Conservation (phyloP, 2,113 vertebrate species). For the Oophaga pumilio region DNA sequence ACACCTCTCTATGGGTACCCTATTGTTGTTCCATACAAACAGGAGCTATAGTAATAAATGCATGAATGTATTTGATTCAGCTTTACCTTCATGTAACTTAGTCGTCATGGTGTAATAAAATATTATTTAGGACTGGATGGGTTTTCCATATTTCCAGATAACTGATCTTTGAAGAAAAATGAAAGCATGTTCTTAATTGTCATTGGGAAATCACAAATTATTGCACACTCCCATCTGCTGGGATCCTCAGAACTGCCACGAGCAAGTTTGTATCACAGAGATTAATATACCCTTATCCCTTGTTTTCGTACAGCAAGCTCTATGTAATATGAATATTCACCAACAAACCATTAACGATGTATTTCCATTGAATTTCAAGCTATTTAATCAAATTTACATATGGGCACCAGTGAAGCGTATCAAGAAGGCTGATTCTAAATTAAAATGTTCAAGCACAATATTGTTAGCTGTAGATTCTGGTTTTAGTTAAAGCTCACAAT, state of each 20-base stretch:
- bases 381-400: conserved; percentile 31
- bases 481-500: neutral
- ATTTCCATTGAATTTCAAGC: conserved; percentile 20
- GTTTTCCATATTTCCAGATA: neutral
- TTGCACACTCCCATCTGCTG: neutral
- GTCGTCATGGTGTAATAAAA: neutral
- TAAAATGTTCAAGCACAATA: neutral
- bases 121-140: neutral
- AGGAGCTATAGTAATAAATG: too few relatives aligned
- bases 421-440: neutral
- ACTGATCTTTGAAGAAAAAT: neutral
- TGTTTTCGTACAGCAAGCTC: neutral
- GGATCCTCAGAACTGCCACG: neutral
- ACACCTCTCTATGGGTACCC: too few relatives aligned
- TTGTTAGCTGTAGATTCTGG: neutral
- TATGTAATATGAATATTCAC: conserved; percentile 11
- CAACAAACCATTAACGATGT: conserved; percentile 7
- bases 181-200: conserved; percentile 1
- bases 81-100: neutral
- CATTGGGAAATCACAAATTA: neutral
- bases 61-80: too few relatives aligned
- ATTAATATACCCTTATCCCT: neutral
- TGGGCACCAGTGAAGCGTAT: conserved; percentile 17
- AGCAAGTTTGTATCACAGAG: neutral
- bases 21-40: too few relatives aligned